Evolutionary conservation across 2,888 invertebrate species (phyloP), one percentile per base, ranked within the genome.

Genomic region (Ligdia adustata): DNA sequence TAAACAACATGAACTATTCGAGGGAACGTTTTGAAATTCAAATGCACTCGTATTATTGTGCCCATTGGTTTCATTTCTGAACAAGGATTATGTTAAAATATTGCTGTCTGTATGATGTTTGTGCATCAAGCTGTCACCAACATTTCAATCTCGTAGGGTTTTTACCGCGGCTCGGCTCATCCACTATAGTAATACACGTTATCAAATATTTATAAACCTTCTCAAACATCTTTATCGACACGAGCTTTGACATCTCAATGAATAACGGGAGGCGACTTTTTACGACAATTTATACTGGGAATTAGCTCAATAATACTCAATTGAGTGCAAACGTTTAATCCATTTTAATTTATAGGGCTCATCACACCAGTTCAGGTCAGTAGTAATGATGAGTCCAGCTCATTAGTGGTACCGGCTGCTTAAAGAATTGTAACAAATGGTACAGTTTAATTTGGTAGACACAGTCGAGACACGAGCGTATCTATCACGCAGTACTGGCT

Each of bases 11-110:
- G 72, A 80, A 75, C 70, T 78, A 81, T 79, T 80, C 75, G 68
- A 75, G 69, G 73, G 79, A 76, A 75, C 79, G 63, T 77, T 79
- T 87, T 88, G 81, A 84, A 88, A 86, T 89, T 89, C 84, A 88
- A 83, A 85, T 84, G 66, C 63, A 69, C 64, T 68, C 72, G 77
- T 85, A 82, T 85, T 85, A 84, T 85, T 83, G 81, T 82, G 75
- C 80, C 79, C 80, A 83, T 86, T 82, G 80, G 80, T 83, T 82
- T 82, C 77, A 69, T 80, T 55, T 51, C 80, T 79, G 66, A 76
- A 85, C 88, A 87, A 85, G 83, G 86, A 86, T 85, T 89, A 89
- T 89, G 89, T 73, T 88, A 89, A 88, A 86, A 86, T 83, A 85
- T 84, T 85, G 64, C 87, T 79, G 82, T 80, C 81, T 72, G 80